Base-by-base conservation (phyloP, 2,113 vertebrate species). In the Proterorhinus semilunaris region DNA sequence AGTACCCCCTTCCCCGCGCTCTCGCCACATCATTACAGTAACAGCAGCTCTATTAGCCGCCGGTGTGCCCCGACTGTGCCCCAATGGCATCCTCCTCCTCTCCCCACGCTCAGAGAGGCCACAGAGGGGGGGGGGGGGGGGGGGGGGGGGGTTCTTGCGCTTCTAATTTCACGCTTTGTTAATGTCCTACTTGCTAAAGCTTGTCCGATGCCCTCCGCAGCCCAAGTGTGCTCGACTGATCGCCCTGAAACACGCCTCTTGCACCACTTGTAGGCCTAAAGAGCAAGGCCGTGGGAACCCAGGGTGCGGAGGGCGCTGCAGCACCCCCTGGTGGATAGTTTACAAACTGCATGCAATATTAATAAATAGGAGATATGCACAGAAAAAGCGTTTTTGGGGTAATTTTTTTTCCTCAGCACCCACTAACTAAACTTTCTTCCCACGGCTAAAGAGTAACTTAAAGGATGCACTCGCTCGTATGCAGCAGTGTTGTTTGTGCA, bases 131-230 rank as follows among this genome's bases (percentile, higher is more conserved):
- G 12, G 9, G 8, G 53, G 27, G 53, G 1, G 53, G 17, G 52
- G 10, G 11, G 53, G 17, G 6, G 53, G 53, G 53, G 53, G 53
- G 53, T 55, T 21, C 53, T 55, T 55, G 17, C 17, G 10, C 53
- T 27, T 55, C 27, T 55, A 55, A 55, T 55, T 55, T 55, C 53
- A 55, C 53, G 53, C 53, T 27, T 55, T 55, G 53, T 55, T 55
- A 55, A 55, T 55, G 53, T 55, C 53, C 53, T 21, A 55, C 53
- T 55, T 55, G 53, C 53, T 55, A 21, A 11, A 27, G 53, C 17
- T 11, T 55, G 53, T 55, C 53, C 53, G 17, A 27, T 55, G 53
- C 17, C 53, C 53, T 27, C 11, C 53, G 53, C 53, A 55, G 53
- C 53, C 17, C 53, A 21, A 55, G 27, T 27, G 53, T 21, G 6